phyloP scores from a whole-genome alignment of 1,140 invertebrate species.

The Reticulitermes speratus region DNA sequence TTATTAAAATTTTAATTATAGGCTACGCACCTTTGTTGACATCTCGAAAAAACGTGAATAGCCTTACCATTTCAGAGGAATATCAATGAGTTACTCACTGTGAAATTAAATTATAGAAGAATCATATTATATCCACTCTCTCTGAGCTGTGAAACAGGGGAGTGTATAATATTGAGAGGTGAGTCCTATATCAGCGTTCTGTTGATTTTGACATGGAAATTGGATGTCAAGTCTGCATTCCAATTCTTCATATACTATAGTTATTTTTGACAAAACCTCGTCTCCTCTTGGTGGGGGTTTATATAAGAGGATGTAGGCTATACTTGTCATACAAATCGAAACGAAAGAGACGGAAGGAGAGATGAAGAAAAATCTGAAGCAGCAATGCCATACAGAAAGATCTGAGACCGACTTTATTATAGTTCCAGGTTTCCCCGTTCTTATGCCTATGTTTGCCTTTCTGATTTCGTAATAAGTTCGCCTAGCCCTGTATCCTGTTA shows the following conservation, averaged over 20 bases:
- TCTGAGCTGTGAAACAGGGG: neutral
- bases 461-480: conserved; percentile 27
- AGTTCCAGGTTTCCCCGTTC: neutral
- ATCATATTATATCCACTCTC: neutral
- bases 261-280: conserved; percentile 19
- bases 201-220: conserved; percentile 12
- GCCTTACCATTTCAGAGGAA: neutral
- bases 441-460: neutral
- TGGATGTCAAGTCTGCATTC: conserved; percentile 8
- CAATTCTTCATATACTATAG: neutral
- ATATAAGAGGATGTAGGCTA: neutral
- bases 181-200: neutral
- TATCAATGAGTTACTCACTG: neutral
- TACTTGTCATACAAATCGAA: conserved; percentile 2
- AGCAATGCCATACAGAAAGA: neutral
- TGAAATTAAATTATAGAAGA: conserved; percentile 2
- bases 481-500: neutral
- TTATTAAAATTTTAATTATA: neutral
- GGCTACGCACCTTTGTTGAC: neutral
- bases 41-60: neutral
- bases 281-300: neutral
- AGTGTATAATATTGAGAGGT: neutral
- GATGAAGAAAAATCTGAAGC: neutral
- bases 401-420: neutral
- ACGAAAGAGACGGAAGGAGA: neutral